Evolutionary conservation across 2,888 invertebrate species (phyloP), one percentile per base, ranked within the genome.

Genomic region (Pterostichus madidus): DNA sequence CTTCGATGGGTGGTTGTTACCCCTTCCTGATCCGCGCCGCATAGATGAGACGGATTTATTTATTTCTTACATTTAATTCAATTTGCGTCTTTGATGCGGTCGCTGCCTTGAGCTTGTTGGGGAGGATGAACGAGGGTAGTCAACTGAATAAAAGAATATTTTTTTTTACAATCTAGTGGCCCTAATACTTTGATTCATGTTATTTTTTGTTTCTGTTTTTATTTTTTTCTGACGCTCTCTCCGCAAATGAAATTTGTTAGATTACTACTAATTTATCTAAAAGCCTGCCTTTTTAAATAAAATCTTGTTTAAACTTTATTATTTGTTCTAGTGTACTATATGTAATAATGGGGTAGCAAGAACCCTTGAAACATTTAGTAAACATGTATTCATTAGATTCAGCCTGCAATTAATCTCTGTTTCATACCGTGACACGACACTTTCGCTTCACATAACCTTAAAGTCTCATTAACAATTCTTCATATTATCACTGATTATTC

Each of bases 21-120:
- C 35, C 53, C 77, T 77, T 52, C 68, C 52, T 11, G 5, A 39
- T 5, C 68, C 52, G 31, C 68, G 24, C 8, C 71, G 10, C 11
- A 31, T 24, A 76, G 64, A 79, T 79, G 61, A 79, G 49, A 80
- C 32, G 68, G 80, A 80, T 80, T 80, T 80, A 79, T 79, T 79
- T 78, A 64, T 64, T 79, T 80, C 80, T 68, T 56, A 39, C 53
- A 71, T 80, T 71, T 80, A 80, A 75, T 75, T 75, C 75, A 75
- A 75, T 75, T 75, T 75, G 75, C 13, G 52, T 75, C 15, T 49
- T 75, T 75, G 75, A 75, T 75, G 53, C n/a, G 75, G 75, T 46
- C 32, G 75, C 17, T 32, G 52, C 32, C 13, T 11, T 13, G 13
- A 44, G 39, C 71, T 10, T n/a, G 8, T 59, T 17, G 59, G 17